Percentiles rank a stretch among this genome's conserved stretches.
phyloP scores from a whole-genome alignment of 30 jellyfish, hydroid and myxozoan species.

The Mastigias papua region DNA sequence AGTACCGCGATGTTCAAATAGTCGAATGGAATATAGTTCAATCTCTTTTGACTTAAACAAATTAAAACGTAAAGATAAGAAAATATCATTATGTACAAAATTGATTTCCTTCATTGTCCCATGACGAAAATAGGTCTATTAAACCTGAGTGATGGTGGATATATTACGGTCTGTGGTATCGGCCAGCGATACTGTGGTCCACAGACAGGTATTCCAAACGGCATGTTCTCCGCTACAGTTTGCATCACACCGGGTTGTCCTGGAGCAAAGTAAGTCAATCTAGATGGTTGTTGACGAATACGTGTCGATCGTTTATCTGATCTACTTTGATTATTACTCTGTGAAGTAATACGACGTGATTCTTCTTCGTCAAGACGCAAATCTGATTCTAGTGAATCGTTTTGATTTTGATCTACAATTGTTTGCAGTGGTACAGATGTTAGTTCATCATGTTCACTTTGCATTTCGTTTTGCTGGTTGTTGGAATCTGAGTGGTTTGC shows the following conservation, averaged over 20 bases:
- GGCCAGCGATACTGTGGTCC: too few relatives aligned
- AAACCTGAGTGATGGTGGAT: too few relatives aligned
- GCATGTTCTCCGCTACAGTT: neutral
- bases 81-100: too few relatives aligned
- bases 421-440: neutral
- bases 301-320: conserved; percentile 1
- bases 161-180: too few relatives aligned
- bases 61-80: too few relatives aligned
- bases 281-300: conserved; percentile 11
- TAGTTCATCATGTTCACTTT: neutral
- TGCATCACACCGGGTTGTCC: conserved; percentile 19
- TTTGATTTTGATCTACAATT: neutral
- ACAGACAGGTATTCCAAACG: conserved; percentile 24
- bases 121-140: too few relatives aligned
- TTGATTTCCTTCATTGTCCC: too few relatives aligned
- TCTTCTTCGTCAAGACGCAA: neutral
- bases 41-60: too few relatives aligned
- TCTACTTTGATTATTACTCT: neutral
- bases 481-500: conserved; percentile 1
- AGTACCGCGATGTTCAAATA: too few relatives aligned
- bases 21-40: too few relatives aligned
- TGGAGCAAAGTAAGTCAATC: conserved; percentile 10
- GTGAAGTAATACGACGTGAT: neutral
- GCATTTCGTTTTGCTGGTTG: neutral
- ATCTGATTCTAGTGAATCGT: neutral